Evolutionary conservation across 2,888 invertebrate genomes (phyloP), one percentile per base, ranked within the genome.

Genomic region (Archips xylosteana): DNA sequence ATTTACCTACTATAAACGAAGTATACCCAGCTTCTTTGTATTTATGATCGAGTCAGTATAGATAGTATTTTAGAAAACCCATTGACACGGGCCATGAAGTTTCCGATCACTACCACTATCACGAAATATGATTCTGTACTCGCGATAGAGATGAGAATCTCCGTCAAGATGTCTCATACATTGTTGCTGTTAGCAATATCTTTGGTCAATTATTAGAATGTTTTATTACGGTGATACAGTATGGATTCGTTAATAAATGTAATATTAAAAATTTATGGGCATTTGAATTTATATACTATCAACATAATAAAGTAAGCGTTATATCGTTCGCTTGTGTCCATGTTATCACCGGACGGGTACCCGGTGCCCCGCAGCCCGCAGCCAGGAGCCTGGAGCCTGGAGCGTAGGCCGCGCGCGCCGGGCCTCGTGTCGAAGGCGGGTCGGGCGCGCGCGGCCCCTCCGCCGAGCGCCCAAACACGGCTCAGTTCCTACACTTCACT

Each of bases 191-290:
- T 92, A 90, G 92, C 92, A 91, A 92, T 90, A 92, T 81, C 89
- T 94, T 94, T 93, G 92, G 94, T 94, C 94, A 94, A 94, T 94
- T 94, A 94, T 89, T 93, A 94, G 92, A 88, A 87, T 81, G 88
- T 89, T 92, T 89, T 87, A 90, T 87, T 88, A 82, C 83, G 87
- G 86, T 88, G 85, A 89, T 89, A 88, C 85, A 74, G 85, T 85
- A 87, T 87, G 82, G 81, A 89, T 86, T 87, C 87, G 86, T 89
- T 89, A 88, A 85, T 87, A 83, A 88, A 87, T 87, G 84, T 85
- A 81, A 85, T 81, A 83, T 87, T 76, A 82, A 83, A 85, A 78
- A 62, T 80, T 85, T 84, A 82, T 85, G 79, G 79, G 80, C 87
- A 88, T 89, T 89, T 88, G 86, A 87, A 87, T 89, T 84, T 86